These are phyloP conservation scores for Xenops minutus DNA, from an alignment of 2,797 vertebrate genomes.

Conservation along the genomic window DNA sequence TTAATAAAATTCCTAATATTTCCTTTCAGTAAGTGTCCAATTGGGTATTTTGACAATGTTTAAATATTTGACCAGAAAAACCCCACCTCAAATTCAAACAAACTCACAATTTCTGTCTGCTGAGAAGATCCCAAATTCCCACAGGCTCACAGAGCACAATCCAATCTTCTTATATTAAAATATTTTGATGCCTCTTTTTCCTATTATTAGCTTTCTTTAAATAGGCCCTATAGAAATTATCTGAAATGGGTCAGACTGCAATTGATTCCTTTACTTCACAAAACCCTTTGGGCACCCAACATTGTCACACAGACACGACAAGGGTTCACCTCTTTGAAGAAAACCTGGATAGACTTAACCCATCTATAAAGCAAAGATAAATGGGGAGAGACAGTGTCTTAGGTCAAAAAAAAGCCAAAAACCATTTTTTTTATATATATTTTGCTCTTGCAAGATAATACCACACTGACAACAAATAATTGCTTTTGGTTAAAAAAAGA, in stretches of 20 bases:
- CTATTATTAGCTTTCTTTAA: not conserved
- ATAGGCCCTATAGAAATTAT: fast-evolving
- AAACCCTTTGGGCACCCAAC: not conserved
- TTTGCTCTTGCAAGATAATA: not conserved
- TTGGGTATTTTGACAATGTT: not conserved
- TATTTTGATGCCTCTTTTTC: not conserved
- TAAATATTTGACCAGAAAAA: not conserved
- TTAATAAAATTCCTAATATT: not conserved
- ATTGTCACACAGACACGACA: not conserved
- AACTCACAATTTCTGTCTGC: not conserved
- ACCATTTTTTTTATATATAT: fast-evolving
- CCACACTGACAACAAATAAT: not conserved
- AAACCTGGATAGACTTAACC: not conserved
- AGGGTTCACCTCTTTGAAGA: not conserved
- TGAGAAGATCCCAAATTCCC: not conserved
- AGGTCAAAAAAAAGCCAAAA: not conserved
- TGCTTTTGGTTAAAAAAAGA: not conserved
- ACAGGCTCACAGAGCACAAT: not conserved
- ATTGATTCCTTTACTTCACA: not conserved
- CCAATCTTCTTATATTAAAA: not conserved
- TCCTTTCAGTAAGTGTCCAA: not conserved
- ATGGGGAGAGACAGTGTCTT: not conserved
- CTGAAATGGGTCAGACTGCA: not conserved
- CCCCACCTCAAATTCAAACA: fast-evolving
- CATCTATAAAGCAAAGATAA: not conserved